phyloP scores from a whole-genome alignment of 2,113 vertebrate species.

The Bufo gargarizans region DNA sequence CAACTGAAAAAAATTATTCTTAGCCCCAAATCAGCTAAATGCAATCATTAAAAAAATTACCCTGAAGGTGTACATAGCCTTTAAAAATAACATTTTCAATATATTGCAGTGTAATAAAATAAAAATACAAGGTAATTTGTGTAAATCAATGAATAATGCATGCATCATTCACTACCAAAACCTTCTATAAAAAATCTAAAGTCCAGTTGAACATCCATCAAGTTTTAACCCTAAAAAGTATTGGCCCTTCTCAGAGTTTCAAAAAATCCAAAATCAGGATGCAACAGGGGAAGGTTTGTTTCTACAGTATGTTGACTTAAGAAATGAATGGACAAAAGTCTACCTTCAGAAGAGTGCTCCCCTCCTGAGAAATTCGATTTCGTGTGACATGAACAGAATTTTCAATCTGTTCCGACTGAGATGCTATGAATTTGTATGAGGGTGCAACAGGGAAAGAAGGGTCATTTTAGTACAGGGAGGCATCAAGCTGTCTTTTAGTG shows the following conservation, averaged over 20 bases:
- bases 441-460: neutral
- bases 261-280: neutral
- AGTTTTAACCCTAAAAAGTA: neutral
- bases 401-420: neutral
- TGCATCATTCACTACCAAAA: neutral
- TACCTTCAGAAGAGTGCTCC: slow-evolving; percentile 75
- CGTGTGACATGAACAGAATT: slow-evolving; percentile 63
- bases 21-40: too few species aligned
- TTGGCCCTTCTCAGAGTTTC: neutral
- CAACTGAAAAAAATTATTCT: too few species aligned
- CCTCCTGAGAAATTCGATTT: slow-evolving; percentile 67
- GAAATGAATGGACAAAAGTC: slow-evolving; percentile 74
- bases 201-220: neutral
- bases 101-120: too few species aligned
- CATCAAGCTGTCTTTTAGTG: neutral
- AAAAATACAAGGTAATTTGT: neutral
- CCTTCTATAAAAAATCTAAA: neutral
- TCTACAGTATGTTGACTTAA: slow-evolving; percentile 19
- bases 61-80: too few species aligned
- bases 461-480: neutral
- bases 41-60: too few species aligned
- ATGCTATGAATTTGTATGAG: neutral
- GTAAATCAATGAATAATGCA: neutral
- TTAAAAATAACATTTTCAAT: too few species aligned
- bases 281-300: neutral